Conservation (phyloP, 2,888 invertebrate genomes). For the Alloplasta piceator region DNA sequence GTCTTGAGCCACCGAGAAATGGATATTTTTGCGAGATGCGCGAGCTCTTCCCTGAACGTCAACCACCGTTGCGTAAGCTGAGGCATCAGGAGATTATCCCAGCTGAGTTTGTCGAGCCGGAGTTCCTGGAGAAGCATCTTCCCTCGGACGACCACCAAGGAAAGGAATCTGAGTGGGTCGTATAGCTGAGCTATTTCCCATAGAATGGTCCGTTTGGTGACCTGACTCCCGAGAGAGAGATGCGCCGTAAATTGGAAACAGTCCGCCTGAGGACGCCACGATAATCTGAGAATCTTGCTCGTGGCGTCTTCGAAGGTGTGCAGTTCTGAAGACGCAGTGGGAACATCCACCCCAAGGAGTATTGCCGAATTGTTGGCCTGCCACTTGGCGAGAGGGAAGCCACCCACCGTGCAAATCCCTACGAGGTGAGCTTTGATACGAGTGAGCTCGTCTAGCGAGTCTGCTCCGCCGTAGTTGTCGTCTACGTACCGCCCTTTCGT, state of each 20-base stretch:
- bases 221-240: background rate
- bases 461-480: too few species aligned
- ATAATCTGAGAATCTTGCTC: slow-evolving; percentile 52
- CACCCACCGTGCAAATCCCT: slow-evolving; percentile 39
- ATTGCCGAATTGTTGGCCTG: background rate
- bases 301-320: slow-evolving; percentile 39
- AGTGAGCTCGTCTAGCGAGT: slow-evolving; percentile 8
- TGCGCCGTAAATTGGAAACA: slow-evolving; percentile 36
- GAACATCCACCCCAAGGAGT: background rate
- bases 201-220: slow-evolving; percentile 53
- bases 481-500: too few species aligned
- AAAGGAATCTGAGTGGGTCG: slow-evolving; percentile 60
- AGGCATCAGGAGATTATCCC: slow-evolving; percentile 50
- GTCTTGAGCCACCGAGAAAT: slow-evolving; percentile 58
- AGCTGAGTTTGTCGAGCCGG: slow-evolving; percentile 58
- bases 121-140: slow-evolving; percentile 62
- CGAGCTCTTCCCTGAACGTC: slow-evolving; percentile 36
- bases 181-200: slow-evolving; percentile 59
- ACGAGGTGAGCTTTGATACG: background rate
- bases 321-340: too few species aligned
- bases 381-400: too few species aligned
- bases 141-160: slow-evolving; percentile 58
- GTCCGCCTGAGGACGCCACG: slow-evolving; percentile 54
- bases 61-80: slow-evolving; percentile 23
- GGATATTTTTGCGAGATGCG: slow-evolving; percentile 7